Conservation (phyloP, 2,113 vertebrate genomes). For the Xiphias gladius region DNA sequence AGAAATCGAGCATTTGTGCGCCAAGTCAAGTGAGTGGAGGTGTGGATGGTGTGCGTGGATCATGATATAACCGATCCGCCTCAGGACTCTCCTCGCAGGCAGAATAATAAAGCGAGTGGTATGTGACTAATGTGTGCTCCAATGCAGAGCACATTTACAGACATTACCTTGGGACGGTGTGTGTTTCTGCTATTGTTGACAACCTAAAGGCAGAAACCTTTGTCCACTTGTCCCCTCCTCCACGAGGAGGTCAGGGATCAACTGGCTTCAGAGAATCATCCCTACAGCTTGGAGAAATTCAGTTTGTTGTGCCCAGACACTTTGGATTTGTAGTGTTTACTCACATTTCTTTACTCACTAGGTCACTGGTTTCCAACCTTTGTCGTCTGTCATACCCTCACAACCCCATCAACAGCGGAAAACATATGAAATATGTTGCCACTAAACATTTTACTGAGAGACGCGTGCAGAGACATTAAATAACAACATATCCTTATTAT, state of each 20-base stretch:
- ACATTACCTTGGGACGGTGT: neutral
- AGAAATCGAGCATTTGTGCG: conserved; percentile 24
- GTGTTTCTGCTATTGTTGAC: neutral
- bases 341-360: neutral
- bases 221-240: conserved; percentile 9
- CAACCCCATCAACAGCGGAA: neutral
- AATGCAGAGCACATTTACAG: conserved; percentile 30
- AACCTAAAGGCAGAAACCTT: conserved; percentile 13
- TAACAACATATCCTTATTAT: too few relatives aligned
- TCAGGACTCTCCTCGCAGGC: conserved; percentile 34
- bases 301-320: neutral
- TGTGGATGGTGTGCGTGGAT: conserved; percentile 27
- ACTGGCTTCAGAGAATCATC: conserved; percentile 12
- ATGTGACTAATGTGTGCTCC: conserved; percentile 51
- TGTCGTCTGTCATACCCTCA: neutral
- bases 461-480: too few relatives aligned
- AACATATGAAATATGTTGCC: neutral
- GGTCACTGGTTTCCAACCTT: neutral
- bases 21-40: conserved; percentile 28
- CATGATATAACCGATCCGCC: conserved; percentile 56
- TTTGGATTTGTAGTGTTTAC: conserved; percentile 6
- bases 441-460: too few relatives aligned
- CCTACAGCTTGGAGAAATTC: neutral
- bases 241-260: conserved; percentile 41
- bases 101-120: conserved; percentile 41